Evolutionary conservation across 2,797 vertebrate genomes (phyloP).

Genomic region (Sebastes wilsoni): DNA sequence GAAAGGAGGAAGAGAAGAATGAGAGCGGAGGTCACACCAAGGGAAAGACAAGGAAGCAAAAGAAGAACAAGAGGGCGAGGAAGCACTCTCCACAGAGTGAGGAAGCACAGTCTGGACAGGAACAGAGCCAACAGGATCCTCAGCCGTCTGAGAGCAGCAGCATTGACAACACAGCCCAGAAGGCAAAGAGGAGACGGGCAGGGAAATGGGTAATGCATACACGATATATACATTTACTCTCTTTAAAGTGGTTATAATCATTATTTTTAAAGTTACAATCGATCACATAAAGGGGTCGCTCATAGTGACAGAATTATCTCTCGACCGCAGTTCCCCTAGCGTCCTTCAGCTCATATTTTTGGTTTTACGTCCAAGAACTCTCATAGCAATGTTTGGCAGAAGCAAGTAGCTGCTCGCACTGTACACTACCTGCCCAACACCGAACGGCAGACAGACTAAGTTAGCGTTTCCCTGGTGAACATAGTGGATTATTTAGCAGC

Average conservation of each 20-base stretch:
- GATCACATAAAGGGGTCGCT: background rate
- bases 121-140: constrained; percentile 33
- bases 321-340: background rate
- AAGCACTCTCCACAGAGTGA: constrained; percentile 74
- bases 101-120: constrained; percentile 43
- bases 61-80: constrained; percentile 68
- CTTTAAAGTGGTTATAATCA: background rate
- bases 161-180: constrained; percentile 54
- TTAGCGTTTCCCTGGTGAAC: background rate
- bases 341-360: too few species aligned
- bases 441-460: background rate
- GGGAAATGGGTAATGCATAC: constrained; percentile 80
- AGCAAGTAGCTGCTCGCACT: background rate
- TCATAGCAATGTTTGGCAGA: background rate
- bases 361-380: background rate
- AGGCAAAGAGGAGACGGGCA: constrained; percentile 64
- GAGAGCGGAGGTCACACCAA: constrained; percentile 57
- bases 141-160: constrained; percentile 42
- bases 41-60: constrained; percentile 69
- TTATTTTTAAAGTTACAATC: background rate
- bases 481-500: background rate
- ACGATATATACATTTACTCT: background rate
- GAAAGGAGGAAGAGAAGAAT: constrained; percentile 61
- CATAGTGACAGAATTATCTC: background rate
- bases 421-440: background rate